Evolutionary conservation across 2,888 invertebrate genomes (phyloP), one percentile per base, ranked within the genome.

Genomic region (Metalampra italica): DNA sequence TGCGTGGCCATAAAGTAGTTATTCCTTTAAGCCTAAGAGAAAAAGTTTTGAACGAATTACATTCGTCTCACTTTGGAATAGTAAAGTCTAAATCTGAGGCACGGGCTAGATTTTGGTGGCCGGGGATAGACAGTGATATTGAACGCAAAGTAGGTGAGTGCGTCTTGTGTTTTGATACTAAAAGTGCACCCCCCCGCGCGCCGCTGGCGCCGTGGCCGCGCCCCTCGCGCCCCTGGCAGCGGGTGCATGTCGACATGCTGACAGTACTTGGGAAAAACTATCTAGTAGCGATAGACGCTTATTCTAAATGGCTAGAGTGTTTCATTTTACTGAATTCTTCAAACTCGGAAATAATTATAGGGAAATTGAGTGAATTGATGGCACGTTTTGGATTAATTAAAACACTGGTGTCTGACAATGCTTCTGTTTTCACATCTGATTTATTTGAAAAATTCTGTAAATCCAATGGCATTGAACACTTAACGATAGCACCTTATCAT

Each of bases 281-380:
- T 50, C 44, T 59, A 30, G 29, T 56, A 1, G 22, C 53, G 0
- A 49, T 58, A 0, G 58, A 59, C 30, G 55, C 57, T 2, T 42
- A 49, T 34, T 47, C 54, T 0, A 63, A 60, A 45, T 59, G 58
- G 59, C 32, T 56, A 11, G 62, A 60, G 43, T 48, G 43, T 8
- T 53, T 48, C 29, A 15, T 59, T n/a, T n/a, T 36, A 51, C 30
- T 9, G 1, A 29, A 3, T 11, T 42, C 13, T 1, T 48, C 50
- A 8, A 43, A 43, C 0, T 47, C 56, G 9, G n/a, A 14, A 11
- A 37, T 43, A 8, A 51, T 54, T 0, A 54, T 57, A 30, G 14
- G 15, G 3, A 53, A 52, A 42, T 3, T 57, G 7, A 43, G 41
- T 30, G 54, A 55, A 5, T 8, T 43, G 12, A 15, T 43, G 9